Base-by-base conservation (phyloP, 2,888 invertebrate genomes). In the Temnothorax unifasciatus region DNA sequence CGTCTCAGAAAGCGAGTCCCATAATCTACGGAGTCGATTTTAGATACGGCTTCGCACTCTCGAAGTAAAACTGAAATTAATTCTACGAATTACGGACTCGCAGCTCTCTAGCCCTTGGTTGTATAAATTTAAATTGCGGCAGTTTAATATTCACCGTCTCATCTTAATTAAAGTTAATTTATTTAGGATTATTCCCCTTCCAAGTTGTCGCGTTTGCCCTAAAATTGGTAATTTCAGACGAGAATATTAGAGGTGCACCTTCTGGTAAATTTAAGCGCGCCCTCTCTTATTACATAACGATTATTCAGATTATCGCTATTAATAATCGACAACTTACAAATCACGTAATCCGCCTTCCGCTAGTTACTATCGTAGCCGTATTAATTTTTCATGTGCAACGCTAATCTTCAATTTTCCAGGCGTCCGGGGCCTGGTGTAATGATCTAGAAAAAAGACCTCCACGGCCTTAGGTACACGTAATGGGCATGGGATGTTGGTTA, bases 401-500 rank as follows among this genome's bases (percentile, higher is more conserved):
- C 69, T 64, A 69, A 79, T 79, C 69, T 79, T 47, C 69, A 79
- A 79, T 79, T 79, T 79, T 79, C 57, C 54, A 29, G 38, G 25
- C 52, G 54, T 77, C 18, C 57, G 68, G 25, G 41, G 76, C n/a
- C 38, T 57, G 44, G 47, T 79, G 59, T 69, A 79, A 79, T 64
- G 59, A 69, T 79, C 59, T 38, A 69, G 79, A 79, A 69, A 69
- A 79, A 79, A 69, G 34, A 79, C 47, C 18, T 69, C 69, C 68
- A 68, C 68, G 44, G 34, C 8, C n/a, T 76, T 21, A 38, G 69
- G 79, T 59, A 38, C 47, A 59, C 47, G 59, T 79, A 79, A 79
- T 79, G 69, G 79, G 69, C 34, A 69, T 5, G 38, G 63, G 71
- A 61, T 52, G 79, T 83, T 85, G 61, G 63, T 66, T 79, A 63